Evolutionary conservation across 2,797 vertebrate species (phyloP), one percentile per base, ranked within the genome.

Genomic region (Lepidocolaptes lacrymiger): DNA sequence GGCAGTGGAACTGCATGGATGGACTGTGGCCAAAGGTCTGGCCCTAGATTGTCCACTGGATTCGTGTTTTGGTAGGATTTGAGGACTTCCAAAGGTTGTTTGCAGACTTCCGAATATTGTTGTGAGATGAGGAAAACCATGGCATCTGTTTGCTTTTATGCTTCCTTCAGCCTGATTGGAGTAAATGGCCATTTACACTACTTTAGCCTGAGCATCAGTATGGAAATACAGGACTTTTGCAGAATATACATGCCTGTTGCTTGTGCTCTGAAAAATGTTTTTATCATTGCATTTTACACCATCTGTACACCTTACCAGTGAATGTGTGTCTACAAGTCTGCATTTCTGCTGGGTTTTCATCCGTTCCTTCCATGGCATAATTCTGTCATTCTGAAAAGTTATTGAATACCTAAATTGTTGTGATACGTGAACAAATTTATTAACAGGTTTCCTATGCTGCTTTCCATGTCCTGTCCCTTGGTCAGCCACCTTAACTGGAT

Each of bases 181-280:
- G 82, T 68, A 68, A 52, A 62, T 34, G 63, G 75, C 58, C 59
- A 39, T 92, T 88, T 43, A 28, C 43, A 43, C 6, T 69, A 34
- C 41, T 83, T 61, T 75, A 37, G 24, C 74, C 5, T 24, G 28
- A 85, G 73, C 73, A 64, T 73, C 41, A 88, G 58, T 89, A 21
- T 67, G 43, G 73, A 91, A 95, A 78, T 21, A 24, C 0, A 3
- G 34, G 41, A n/a, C 76, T 93, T 91, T 84, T 49, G 64, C 28
- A 69, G 76, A 93, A 75, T 91, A 62, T 87, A 85, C 80, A 93
- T 79, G 85, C 71, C 81, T 66, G 49, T 90, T 95, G 66, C 77
- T 96, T 23, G 32, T 88, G 67, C 39, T 96, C 87, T 67, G 72
- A 92, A 91, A 61, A 93, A 85, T 89, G 23, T 89, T 96, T 95